Evolutionary conservation across 2,888 invertebrate genomes (phyloP).

Genomic region (Eristalis intricaria): DNA sequence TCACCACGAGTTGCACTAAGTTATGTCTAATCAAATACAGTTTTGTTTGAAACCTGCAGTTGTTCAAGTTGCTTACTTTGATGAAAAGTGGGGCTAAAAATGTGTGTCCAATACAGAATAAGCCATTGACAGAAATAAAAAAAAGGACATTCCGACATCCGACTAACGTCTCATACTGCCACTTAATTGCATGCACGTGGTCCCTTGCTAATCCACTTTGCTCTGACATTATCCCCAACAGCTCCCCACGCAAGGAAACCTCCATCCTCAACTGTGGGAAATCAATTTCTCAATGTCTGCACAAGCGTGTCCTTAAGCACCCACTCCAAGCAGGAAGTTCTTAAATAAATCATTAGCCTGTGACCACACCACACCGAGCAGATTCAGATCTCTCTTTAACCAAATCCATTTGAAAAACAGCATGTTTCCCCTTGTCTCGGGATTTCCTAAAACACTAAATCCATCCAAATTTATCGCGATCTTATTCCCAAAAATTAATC

Average conservation of each 20-base stretch:
- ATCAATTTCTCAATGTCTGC: neutral
- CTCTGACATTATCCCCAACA: no score
- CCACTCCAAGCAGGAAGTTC: neutral
- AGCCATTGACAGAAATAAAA: no score
- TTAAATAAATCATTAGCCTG: neutral
- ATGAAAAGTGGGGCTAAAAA: no score
- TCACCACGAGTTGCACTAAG: no score
- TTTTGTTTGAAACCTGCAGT: no score
- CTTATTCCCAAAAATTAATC: conserved; percentile 65
- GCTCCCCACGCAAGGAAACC: neutral
- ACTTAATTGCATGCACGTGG: neutral
- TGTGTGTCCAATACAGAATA: no score
- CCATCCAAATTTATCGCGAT: conserved; percentile 60
- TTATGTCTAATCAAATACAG: no score
- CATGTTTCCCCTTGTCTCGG: conserved; percentile 32
- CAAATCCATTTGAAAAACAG: conserved; percentile 30
- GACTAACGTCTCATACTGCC: no score
- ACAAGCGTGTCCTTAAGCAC: neutral
- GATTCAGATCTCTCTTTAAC: neutral
- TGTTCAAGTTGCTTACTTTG: no score
- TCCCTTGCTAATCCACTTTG: neutral
- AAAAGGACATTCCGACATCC: no score
- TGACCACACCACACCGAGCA: neutral
- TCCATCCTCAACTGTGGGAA: neutral
- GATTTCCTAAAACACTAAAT: conserved; percentile 55